Conservation (phyloP, 2,797 vertebrate genomes). For the Aeoliscus strigatus region DNA sequence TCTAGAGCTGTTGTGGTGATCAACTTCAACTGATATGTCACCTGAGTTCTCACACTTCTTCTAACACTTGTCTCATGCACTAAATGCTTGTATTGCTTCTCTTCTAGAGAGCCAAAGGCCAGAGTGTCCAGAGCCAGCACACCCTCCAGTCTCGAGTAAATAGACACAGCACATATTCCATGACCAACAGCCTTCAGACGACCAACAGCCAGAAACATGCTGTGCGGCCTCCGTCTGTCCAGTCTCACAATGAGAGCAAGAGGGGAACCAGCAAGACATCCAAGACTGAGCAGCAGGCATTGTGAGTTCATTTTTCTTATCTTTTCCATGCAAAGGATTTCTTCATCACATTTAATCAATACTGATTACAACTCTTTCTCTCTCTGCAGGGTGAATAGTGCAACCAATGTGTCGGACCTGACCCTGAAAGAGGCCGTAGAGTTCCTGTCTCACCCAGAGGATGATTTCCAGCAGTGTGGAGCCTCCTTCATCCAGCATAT, state of each 20-base stretch:
- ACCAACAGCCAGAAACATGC: constrained; percentile 26
- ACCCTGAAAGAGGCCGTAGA: constrained; percentile 82
- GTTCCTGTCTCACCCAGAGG: constrained; percentile 72
- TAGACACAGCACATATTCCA: constrained; percentile 32
- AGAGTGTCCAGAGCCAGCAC: constrained; percentile 15
- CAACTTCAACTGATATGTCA: background rate
- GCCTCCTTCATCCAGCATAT: constrained; percentile 87
- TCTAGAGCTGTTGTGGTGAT: constrained; percentile 29
- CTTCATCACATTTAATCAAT: background rate
- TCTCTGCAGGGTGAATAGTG: constrained; percentile 57
- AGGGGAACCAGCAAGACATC: constrained; percentile 25
- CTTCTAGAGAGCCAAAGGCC: constrained; percentile 43
- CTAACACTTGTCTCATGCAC: no score
- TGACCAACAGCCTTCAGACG: constrained; percentile 13
- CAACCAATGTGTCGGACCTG: constrained; percentile 60
- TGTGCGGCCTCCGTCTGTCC: background rate
- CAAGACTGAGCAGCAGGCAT: constrained; percentile 30
- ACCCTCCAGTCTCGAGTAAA: background rate
- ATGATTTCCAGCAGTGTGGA: constrained; percentile 78
- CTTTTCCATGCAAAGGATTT: background rate
- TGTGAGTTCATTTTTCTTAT: constrained; percentile 51
- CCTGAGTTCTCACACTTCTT: no score
- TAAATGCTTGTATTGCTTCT: background rate
- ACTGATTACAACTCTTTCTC: background rate
- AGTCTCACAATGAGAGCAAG: constrained; percentile 29